Evolutionary conservation across 2,113 vertebrate species (phyloP).

Genomic region (cat (Felis catus)): F.catus_Fca126_mat1.0 CM031417.1:142219001-142219500

Average conservation of each 20-base stretch:
- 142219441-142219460: no score
- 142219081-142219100: accelerated
- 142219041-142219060: no score
- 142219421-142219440: background rate
- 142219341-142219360: accelerated
- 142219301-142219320: accelerated
- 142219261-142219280: background rate
- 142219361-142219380: accelerated
- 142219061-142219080: background rate
- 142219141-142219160: background rate
- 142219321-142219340: accelerated
- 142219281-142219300: background rate
- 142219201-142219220: background rate
- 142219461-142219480: accelerated
- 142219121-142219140: no score
- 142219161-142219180: background rate
- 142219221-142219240: background rate
- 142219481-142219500: background rate
- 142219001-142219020: no score
- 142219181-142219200: background rate
- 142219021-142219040: no score
- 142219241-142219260: accelerated
- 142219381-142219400: background rate
- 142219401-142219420: background rate
- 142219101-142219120: no score